Conservation (phyloP, 2,113 vertebrate species). For the Odontophorus gujanensis region DNA sequence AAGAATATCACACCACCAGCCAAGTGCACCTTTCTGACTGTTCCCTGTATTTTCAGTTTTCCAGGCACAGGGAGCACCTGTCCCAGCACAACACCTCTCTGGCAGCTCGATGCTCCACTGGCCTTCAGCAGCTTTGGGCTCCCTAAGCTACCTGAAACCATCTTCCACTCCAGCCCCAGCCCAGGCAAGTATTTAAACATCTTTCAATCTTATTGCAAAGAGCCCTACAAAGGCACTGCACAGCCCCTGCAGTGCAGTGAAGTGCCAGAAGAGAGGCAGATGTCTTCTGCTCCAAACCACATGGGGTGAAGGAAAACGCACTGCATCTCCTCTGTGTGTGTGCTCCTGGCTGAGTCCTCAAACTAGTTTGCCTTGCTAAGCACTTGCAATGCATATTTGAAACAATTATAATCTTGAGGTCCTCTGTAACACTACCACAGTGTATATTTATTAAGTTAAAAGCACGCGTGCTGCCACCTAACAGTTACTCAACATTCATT, state of each 20-base stretch:
- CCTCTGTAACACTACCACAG: constrained; percentile 47
- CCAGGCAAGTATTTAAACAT: not conserved
- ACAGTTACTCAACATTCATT: constrained; percentile 52
- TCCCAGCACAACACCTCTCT: not conserved
- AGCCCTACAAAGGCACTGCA: not conserved
- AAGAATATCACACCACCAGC: not conserved
- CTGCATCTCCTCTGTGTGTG: not conserved
- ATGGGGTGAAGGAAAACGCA: not conserved
- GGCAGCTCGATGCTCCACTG: not conserved
- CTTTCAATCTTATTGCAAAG: not conserved
- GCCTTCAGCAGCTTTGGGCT: not conserved
- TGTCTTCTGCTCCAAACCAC: not conserved
- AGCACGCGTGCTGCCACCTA: constrained; percentile 35
- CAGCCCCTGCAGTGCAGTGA: not conserved
- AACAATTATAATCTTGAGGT: constrained; percentile 62
- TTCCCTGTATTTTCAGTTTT: not conserved
- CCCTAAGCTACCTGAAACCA: not conserved
- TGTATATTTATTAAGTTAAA: constrained; percentile 59
- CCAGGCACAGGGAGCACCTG: not conserved
- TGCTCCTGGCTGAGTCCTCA: not conserved
- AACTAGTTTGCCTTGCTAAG: constrained; percentile 30
- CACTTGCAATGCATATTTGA: constrained; percentile 25
- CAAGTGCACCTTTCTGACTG: not conserved
- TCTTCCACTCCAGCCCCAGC: not conserved
- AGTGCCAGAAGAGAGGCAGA: not conserved